These are phyloP conservation scores for Rafetus swinhoei DNA, from an alignment of 2,113 vertebrate genomes.

Conservation along the genomic window DNA sequence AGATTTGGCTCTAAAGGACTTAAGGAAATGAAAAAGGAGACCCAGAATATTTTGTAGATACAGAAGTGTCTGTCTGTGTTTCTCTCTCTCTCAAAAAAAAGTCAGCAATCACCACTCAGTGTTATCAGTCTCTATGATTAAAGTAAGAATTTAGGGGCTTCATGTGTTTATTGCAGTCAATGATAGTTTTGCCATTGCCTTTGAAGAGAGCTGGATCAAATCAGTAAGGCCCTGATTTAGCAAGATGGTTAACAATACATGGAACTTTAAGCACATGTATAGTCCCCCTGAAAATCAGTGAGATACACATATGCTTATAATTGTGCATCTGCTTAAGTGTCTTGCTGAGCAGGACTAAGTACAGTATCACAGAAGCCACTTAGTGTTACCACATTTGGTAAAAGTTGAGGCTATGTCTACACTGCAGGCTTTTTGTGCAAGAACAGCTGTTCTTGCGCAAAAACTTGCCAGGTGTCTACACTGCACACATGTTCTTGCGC, in stretches of 20 bases:
- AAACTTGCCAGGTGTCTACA: no score
- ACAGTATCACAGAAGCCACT: background rate
- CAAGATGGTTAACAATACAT: background rate
- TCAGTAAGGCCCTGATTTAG: background rate
- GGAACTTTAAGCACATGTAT: background rate
- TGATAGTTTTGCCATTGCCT: background rate
- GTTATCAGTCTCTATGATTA: background rate
- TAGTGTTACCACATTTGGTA: background rate
- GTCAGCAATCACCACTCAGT: background rate
- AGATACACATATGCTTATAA: background rate
- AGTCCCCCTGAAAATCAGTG: background rate
- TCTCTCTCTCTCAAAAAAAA: background rate
- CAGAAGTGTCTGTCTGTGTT: background rate
- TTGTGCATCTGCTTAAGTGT: background rate
- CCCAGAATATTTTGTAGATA: background rate
- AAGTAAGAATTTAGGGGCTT: background rate
- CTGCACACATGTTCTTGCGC: no score
- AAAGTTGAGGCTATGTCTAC: background rate
- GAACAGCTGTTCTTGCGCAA: no score
- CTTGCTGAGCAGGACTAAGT: background rate
- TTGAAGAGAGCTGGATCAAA: background rate
- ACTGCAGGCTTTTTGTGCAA: no score
- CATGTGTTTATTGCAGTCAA: background rate
- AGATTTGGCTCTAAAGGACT: background rate
- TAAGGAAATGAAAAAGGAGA: background rate